Conservation (phyloP, 2,797 vertebrate species). For the Enoplosus armatus region DNA sequence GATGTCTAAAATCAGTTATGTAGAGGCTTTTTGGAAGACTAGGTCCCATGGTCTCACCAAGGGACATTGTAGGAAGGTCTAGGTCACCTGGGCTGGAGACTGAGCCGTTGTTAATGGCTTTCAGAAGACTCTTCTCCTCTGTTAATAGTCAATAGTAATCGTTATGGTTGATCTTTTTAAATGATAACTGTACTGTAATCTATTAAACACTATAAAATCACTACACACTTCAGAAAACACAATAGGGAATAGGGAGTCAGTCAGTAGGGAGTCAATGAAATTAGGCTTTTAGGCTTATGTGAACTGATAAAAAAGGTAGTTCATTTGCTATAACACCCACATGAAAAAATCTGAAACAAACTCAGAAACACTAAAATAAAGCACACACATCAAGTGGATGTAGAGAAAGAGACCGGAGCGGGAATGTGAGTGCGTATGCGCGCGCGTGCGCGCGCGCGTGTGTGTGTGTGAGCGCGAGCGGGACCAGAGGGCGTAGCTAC, state of each 20-base stretch:
- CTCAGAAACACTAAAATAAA: too few relatives aligned
- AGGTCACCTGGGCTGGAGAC: too few relatives aligned
- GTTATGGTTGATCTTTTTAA: neutral
- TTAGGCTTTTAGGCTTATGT: neutral
- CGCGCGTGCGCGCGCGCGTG: slow-evolving; percentile 5
- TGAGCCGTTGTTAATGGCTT: too few relatives aligned
- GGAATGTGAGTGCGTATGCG: neutral
- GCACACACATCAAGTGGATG: neutral
- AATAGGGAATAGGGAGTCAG: neutral
- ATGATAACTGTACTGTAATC: neutral
- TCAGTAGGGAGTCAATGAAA: too few relatives aligned
- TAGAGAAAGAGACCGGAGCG: too few relatives aligned
- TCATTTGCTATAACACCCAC: neutral
- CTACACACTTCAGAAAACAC: neutral
- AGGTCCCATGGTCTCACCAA: neutral
- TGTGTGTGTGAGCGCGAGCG: neutral
- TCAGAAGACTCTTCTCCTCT: neutral
- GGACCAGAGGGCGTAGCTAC: slow-evolving; percentile 32
- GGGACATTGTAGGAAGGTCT: too few relatives aligned
- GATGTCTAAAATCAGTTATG: neutral
- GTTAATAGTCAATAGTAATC: too few relatives aligned
- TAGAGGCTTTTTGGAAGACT: neutral
- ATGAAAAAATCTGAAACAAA: neutral
- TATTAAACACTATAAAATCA: neutral
- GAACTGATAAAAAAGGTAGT: too few relatives aligned